Evolutionary conservation across 2,888 invertebrate species (phyloP), one percentile per base, ranked within the genome.

Genomic region (Lycocerus yunnanus): DNA sequence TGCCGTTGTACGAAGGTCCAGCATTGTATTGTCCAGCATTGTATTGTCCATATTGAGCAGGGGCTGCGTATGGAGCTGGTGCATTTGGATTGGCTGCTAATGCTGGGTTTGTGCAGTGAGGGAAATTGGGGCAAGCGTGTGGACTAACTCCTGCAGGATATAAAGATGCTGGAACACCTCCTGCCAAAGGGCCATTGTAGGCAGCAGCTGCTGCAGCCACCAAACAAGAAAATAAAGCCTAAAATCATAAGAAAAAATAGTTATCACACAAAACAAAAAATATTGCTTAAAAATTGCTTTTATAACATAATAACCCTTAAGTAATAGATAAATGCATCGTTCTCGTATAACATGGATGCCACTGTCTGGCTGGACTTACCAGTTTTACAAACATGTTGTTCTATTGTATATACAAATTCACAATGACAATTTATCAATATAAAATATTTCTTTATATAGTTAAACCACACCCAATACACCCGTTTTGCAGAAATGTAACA

Each of bases 301-400:
- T n/a, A n/a, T n/a, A n/a, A n/a, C n/a, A n/a, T n/a, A n/a, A 13
- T 43, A 68, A 66, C 66, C 18, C 18, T 18, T 18, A 18, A 18
- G 18, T 18, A 18, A 18, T n/a, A n/a, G n/a, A n/a, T n/a, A n/a
- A 27, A 27, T 27, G 43, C 6, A 6, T n/a, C 4, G 43, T 43
- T n/a, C n/a, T 43, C 43, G 6, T 43, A 43, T n/a, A n/a, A 43
- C 43, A n/a, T 43, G 43, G 68, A 59, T 73, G 74, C 63, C 67
- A 74, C n/a, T 43, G n/a, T 43, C n/a, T 5, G n/a, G n/a, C 6
- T n/a, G 72, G 72, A 85, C 86, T 86, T 84, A 87, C 86, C 86
- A 87, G 85, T 86, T 87, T 87, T 85, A 86, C 86, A 81, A 87
- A 87, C 86, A 87, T 86, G 85, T 85, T 85, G 85, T 80, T 80